Conservation (phyloP, 2,797 vertebrate genomes). For the Eurystomus glaucurus region DNA sequence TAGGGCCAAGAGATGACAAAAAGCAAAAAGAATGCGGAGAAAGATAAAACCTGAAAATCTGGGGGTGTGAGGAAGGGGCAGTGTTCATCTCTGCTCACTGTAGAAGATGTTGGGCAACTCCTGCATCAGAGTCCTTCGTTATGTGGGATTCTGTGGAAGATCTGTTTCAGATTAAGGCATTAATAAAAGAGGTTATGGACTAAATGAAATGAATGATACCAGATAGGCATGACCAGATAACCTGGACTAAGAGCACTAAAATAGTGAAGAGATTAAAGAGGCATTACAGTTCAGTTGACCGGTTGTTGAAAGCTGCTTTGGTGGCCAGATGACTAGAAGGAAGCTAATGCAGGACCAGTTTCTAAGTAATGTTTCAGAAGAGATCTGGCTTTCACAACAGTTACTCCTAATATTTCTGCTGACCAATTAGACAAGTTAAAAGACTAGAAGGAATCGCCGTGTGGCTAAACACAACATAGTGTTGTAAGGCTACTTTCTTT, state of each 20-base stretch:
- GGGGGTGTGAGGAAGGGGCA: accelerated
- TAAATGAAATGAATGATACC: neutral
- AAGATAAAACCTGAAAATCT: neutral
- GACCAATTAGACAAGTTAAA: neutral
- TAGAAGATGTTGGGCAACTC: neutral
- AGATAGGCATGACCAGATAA: neutral
- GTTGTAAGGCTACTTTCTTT: neutral
- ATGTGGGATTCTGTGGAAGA: neutral
- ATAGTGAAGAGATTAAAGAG: neutral
- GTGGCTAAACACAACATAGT: neutral
- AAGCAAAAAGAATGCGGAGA: neutral
- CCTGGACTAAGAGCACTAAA: neutral
- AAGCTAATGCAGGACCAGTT: neutral
- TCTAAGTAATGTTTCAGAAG: neutral
- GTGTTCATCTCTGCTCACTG: neutral
- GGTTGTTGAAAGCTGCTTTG: neutral
- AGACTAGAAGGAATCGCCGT: neutral
- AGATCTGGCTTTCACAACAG: neutral
- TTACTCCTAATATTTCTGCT: neutral
- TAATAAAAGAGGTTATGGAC: neutral
- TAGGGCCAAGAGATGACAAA: neutral
- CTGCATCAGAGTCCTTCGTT: neutral
- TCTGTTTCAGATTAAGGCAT: neutral
- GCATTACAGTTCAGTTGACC: neutral
- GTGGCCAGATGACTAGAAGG: neutral